Evolutionary conservation across 2,888 invertebrate genomes (phyloP), one percentile per base, ranked within the genome.

Genomic region (Gymnocheta viridis): DNA sequence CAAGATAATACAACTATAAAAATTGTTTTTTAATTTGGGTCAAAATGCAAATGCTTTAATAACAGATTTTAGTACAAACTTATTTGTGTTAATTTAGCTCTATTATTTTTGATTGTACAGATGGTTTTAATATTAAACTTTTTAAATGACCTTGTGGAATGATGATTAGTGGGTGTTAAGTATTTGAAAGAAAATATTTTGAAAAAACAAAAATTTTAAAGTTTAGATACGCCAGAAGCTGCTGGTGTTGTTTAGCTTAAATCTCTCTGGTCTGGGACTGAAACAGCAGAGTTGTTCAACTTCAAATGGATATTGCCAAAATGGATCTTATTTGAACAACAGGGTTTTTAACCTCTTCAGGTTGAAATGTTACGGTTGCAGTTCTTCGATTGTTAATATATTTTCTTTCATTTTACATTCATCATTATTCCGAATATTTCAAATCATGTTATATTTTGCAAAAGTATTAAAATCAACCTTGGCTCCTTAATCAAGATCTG

Each of bases 1-100:
- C 12, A 49, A 49, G 12, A 49, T 12, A 19, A 51, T 51, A 49
- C 44, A 49, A 12, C 24, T 22, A 27, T n/a, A 19, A 54, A 54
- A 24, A 54, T 54, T 27, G 54, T 29, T 27, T 54, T 54, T 54
- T 54, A 54, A 54, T 54, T 27, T 54, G 54, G 54, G 54, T 54
- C 29, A 54, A 54, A 54, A 54, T 2, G 14, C 54, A 54, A 54
- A 54, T 9, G 54, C n/a, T 54, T 27, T 54, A 54, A 54, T 54
- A 54, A 9, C 27, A n/a, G n/a, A n/a, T 27, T 29, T 54, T 6
- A 54, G 54, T 54, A 9, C 19, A 7, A 47, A 19, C 14, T 49
- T 22, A 24, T 10, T 7, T 44, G 1, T 17, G n/a, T 41, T n/a
- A n/a, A 1, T 22, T n/a, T n/a, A n/a, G n/a, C n/a, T n/a, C n/a